These are phyloP conservation scores for Chaetodon trifascialis DNA, from an alignment of 2,113 vertebrate genomes.

Conservation along the genomic window DNA sequence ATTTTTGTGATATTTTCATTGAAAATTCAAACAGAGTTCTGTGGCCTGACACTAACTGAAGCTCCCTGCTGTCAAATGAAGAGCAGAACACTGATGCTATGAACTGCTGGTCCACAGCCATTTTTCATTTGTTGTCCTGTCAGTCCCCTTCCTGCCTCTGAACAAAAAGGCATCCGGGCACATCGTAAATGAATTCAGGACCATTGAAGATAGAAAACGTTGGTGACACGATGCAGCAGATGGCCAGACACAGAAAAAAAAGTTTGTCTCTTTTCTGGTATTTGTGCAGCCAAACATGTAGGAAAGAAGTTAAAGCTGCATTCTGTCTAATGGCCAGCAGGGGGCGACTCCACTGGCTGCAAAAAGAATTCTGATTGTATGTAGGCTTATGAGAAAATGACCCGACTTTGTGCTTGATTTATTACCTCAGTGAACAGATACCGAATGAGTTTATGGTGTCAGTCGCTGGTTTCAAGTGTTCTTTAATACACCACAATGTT, in stretches of 20 bases:
- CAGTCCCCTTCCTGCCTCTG: background rate
- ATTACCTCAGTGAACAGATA: too few species aligned
- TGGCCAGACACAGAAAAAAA: background rate
- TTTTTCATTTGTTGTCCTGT: slow-evolving; percentile 39
- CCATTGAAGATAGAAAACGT: slow-evolving; percentile 3
- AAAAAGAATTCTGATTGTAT: too few species aligned
- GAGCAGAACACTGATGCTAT: background rate
- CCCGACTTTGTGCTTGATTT: too few species aligned
- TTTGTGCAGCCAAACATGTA: too few species aligned
- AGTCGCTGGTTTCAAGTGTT: too few species aligned
- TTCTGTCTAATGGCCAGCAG: too few species aligned
- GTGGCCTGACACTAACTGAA: background rate
- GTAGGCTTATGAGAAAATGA: too few species aligned
- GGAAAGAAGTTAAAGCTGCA: too few species aligned
- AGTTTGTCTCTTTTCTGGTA: too few species aligned
- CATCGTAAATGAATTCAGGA: slow-evolving; percentile 15
- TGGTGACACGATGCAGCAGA: background rate
- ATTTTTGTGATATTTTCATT: background rate
- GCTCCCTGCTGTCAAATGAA: slow-evolving; percentile 5
- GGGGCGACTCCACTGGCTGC: too few species aligned
- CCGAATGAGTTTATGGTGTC: too few species aligned
- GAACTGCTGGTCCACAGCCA: slow-evolving; percentile 4
- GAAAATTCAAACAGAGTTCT: background rate
- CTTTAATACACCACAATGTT: too few species aligned
- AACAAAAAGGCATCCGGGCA: background rate